phyloP scores from a whole-genome alignment of 2,888 invertebrate genomes.

The Sepiola atlantica region DNA sequence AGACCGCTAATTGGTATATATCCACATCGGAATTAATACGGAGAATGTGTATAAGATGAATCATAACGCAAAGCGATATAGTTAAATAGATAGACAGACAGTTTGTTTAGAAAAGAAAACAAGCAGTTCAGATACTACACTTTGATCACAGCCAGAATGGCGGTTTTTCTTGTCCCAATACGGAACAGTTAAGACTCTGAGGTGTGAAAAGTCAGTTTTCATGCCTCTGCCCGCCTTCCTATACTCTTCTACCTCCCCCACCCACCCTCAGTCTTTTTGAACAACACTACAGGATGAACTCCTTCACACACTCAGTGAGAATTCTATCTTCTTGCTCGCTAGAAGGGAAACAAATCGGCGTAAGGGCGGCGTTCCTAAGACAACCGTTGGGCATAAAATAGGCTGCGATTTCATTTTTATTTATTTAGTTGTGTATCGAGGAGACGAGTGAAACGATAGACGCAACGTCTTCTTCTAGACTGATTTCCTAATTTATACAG shows the following conservation, averaged over 20 bases:
- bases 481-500: not conserved
- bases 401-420: not conserved
- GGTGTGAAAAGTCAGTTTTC: not conserved
- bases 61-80: too few species aligned
- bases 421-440: not conserved
- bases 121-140: too few species aligned
- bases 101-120: too few species aligned
- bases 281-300: too few species aligned
- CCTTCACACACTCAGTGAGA: not conserved
- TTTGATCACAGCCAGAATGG: too few species aligned
- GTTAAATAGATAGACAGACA: too few species aligned
- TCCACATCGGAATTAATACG: too few species aligned
- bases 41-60: too few species aligned
- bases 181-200: not conserved
- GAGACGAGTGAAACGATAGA: not conserved
- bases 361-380: not conserved
- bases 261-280: not conserved
- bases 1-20: too few species aligned
- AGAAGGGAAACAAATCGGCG: not conserved
- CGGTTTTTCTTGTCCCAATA: too few species aligned
- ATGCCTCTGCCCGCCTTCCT: not conserved
- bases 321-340: not conserved
- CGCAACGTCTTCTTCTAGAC: not conserved
- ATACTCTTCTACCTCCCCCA: too few species aligned
- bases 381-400: not conserved